These are phyloP conservation scores for Lasioglossum malachurum DNA, from an alignment of 2,888 invertebrate genomes.

Conservation along the genomic window DNA sequence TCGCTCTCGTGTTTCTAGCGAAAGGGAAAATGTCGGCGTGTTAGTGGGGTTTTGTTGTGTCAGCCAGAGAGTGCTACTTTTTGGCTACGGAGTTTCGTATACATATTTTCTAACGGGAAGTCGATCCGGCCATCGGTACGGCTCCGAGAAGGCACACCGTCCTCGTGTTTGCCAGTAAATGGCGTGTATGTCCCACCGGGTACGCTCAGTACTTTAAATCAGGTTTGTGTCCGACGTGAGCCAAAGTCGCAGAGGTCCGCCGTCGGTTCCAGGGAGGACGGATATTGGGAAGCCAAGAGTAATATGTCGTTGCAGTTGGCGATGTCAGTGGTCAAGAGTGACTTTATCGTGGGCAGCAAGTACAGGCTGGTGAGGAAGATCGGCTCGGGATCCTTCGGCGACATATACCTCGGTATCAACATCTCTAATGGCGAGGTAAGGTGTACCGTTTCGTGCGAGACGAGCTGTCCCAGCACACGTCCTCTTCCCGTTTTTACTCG, in stretches of 20 bases:
- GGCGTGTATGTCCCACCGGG: slow-evolving; percentile 48
- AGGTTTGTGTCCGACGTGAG: slow-evolving; percentile 56
- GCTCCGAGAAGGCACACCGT: slow-evolving; percentile 36
- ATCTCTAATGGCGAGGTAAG: slow-evolving; percentile 95
- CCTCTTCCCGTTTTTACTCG: slow-evolving; percentile 6
- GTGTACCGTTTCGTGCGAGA: slow-evolving; percentile 57
- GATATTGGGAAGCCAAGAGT: slow-evolving; percentile 57
- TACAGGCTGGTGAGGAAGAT: slow-evolving; percentile 98
- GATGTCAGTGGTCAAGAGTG: slow-evolving; percentile 85
- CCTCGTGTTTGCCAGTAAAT: slow-evolving; percentile 53
- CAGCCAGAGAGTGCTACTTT: slow-evolving; percentile 77
- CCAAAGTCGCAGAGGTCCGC: slow-evolving; percentile 53
- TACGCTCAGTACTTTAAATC: slow-evolving; percentile 59
- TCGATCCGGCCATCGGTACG: slow-evolving; percentile 41
- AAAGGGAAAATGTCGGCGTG: slow-evolving; percentile 87
- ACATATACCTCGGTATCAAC: slow-evolving; percentile 98
- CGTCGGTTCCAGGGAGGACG: slow-evolving; percentile 59
- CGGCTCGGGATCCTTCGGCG: slow-evolving; percentile 99
- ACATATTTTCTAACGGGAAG: slow-evolving; percentile 47
- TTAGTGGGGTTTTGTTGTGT: slow-evolving; percentile 84
- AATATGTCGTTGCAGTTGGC: slow-evolving; percentile 72
- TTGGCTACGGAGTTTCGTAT: slow-evolving; percentile 65
- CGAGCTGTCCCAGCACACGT: slow-evolving; percentile 43
- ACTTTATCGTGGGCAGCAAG: slow-evolving; percentile 95
- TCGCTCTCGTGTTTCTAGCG: slow-evolving; percentile 72